A percentile compares a stretch with the other conserved stretches of the same genome.
phyloP scores from a whole-genome alignment of 1,140 invertebrate genomes.

The Alviniconcha marisindica region DNA sequence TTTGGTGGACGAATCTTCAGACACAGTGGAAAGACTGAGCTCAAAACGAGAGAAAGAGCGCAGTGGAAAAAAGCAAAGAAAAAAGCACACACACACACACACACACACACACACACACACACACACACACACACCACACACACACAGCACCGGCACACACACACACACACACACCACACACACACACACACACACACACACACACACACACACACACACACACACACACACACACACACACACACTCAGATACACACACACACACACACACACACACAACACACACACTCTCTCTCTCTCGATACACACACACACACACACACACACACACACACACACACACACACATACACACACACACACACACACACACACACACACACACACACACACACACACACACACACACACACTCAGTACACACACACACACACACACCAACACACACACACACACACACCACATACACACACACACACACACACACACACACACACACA shows the following conservation, averaged over 20 bases:
- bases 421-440: not conserved
- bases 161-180: not conserved
- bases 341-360: constrained; percentile 1
- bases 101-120: not conserved
- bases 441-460: not conserved
- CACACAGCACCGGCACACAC: not conserved
- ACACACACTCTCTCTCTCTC: not conserved
- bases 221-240: not conserved
- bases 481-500: not conserved
- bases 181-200: constrained; percentile 16
- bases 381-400: constrained; percentile 29
- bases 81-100: not conserved
- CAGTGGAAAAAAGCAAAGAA: not conserved
- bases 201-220: constrained; percentile 8
- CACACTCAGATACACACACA: not conserved
- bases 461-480: not conserved
- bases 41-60: not conserved
- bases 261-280: constrained; percentile 9
- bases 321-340: constrained; percentile 16
- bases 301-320: not conserved
- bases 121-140: not conserved
- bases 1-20: too few species aligned
- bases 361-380: constrained; percentile 5
- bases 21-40: too few species aligned
- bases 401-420: constrained; percentile 12